A percentile compares a stretch with the other conserved stretches of the same genome.
phyloP scores from a whole-genome alignment of 1,140 invertebrate genomes.

The Zaprionus ghesquierei region DNA sequence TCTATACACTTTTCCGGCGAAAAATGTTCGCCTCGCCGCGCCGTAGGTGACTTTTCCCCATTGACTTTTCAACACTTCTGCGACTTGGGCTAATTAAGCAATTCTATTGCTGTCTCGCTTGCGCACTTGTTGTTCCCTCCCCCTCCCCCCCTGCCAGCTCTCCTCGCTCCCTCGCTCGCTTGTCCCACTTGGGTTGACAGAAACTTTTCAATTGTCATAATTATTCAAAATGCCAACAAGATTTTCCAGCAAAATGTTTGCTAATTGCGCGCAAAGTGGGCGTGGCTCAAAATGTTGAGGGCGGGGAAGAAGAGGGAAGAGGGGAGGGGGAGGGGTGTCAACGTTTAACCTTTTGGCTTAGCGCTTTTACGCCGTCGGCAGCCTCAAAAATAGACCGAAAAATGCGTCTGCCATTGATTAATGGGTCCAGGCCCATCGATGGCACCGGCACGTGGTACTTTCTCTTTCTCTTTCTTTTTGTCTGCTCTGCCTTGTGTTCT shows the following conservation, averaged over 20 bases:
- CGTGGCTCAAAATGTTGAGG: background rate
- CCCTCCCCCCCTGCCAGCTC: background rate
- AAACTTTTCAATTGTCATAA: constrained; percentile 75
- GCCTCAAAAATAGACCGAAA: constrained; percentile 13
- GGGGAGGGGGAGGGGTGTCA: background rate
- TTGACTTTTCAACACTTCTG: background rate
- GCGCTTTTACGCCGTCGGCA: constrained; percentile 9
- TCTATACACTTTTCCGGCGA: background rate
- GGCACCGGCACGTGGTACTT: background rate
- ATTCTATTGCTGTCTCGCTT: constrained; percentile 34
- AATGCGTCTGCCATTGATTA: constrained; percentile 62
- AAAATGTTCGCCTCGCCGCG: background rate
- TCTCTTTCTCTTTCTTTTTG: background rate
- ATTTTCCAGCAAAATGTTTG: constrained; percentile 44
- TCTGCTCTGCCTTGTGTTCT: background rate
- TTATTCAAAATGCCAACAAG: constrained; percentile 65
- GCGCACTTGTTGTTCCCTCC: constrained; percentile 11
- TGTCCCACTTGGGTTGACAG: constrained; percentile 36
- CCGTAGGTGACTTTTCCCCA: background rate
- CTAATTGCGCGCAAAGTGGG: constrained; percentile 47
- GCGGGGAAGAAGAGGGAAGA: background rate
- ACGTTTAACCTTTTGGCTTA: constrained; percentile 42
- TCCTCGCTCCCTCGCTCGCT: background rate
- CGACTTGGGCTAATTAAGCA: constrained; percentile 36
- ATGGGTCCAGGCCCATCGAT: constrained; percentile 58